phyloP scores from a whole-genome alignment of 2,888 invertebrate genomes.

The Eutolmus rufibarbis region DNA sequence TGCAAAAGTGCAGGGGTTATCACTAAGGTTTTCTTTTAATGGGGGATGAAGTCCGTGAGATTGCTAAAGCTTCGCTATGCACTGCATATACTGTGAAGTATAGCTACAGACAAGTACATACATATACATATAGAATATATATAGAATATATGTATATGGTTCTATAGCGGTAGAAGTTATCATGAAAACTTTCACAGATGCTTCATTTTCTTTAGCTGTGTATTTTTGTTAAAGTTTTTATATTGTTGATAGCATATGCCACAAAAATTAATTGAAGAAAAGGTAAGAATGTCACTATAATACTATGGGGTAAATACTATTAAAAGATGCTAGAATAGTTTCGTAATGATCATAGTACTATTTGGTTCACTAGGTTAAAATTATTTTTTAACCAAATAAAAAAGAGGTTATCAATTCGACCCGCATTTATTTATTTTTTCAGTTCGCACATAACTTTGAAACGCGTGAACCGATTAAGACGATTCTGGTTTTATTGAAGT shows the following conservation, averaged over 20 bases:
- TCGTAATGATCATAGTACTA: background rate
- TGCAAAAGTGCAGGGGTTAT: background rate
- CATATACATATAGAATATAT: no score
- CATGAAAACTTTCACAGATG: background rate
- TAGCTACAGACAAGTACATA: background rate
- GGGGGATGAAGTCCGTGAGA: background rate
- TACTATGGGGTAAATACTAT: no score
- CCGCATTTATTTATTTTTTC: no score
- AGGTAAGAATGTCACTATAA: background rate
- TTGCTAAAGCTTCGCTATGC: background rate
- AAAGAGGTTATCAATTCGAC: no score
- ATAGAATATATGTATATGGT: no score
- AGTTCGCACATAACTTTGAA: no score
- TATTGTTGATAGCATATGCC: no score
- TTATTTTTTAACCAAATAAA: no score
- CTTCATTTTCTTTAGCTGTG: background rate
- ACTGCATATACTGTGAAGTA: background rate
- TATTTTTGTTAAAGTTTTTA: background rate
- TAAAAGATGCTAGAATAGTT: background rate
- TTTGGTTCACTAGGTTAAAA: no score
- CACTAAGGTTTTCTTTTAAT: background rate
- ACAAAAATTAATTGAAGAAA: background rate
- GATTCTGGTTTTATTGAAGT: no score
- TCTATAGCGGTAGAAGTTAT: background rate
- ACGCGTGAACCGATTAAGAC: no score